Evolutionary conservation across 2,113 vertebrate species (phyloP), one percentile per base, ranked within the genome.

Genomic region (Passer montanus): DNA sequence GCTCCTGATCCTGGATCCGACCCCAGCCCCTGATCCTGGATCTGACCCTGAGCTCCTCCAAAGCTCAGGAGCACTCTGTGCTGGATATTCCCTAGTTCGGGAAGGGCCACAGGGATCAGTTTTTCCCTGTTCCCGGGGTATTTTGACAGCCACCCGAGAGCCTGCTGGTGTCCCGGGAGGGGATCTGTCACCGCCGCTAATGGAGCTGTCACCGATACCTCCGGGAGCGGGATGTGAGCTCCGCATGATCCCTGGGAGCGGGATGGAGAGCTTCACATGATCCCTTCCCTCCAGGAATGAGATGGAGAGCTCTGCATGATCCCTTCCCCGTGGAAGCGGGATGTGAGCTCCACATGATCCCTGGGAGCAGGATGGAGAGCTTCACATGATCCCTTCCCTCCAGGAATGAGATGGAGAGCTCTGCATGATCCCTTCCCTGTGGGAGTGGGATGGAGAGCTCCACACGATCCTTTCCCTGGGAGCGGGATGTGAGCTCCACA

Each of bases 101-200:
- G 67, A 53, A 74, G 41, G 23, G 37, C 60, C 85, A 2, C 2
- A 1, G 93, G 92, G 79, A 84, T 56, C 50, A 26, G 73, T 66
- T 80, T 77, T 82, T 16, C 35, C 53, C 67, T 58, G 58, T 52
- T 78, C 44, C 31, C 6, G 8, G 90, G 67, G 9, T 90, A 4
- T 86, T 96, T 86, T 97, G 85, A 88, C 90, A 80, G 73, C 53
- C 69, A 23, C 69, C 50, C 37, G 49, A 55, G 83, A 89, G 56
- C 94, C 91, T 86, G 74, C 94, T 93, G 96, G 7, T 81, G 82
- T 52, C n/a, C 79, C 86, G 93, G 88, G 86, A 96, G 93, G 52
- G 68, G 94, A 94, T 96, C 93, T 75, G 72, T 60, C 92, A n/a
- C 30, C 35, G 43, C 92, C 2, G 44, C 90, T 96, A 78, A 96